Conservation (phyloP, 2,797 vertebrate species). For the Lithobates sylvaticus region DNA sequence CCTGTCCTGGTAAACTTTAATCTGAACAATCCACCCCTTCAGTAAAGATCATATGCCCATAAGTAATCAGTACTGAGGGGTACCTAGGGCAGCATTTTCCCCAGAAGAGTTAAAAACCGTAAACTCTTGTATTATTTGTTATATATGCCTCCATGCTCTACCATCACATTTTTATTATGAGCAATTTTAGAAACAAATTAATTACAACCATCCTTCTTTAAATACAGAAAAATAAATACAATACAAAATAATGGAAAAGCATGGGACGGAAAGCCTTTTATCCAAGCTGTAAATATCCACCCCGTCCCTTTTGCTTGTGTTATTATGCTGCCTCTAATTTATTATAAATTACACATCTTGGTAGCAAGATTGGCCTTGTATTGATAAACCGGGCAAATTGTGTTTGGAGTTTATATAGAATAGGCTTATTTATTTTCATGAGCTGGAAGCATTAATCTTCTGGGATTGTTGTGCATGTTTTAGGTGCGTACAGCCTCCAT, state of each 20-base stretch:
- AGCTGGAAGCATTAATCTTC: constrained; percentile 49
- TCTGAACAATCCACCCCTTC: too few species aligned
- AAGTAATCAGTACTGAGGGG: too few species aligned
- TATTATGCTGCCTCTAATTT: constrained; percentile 32
- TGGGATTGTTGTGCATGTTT: constrained; percentile 17
- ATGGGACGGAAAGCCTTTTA: not conserved
- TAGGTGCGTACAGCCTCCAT: not conserved
- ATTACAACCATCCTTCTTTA: not conserved
- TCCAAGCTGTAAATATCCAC: constrained; percentile 24
- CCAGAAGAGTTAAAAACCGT: too few species aligned
- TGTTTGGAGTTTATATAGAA: constrained; percentile 23
- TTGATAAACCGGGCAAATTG: constrained; percentile 37
- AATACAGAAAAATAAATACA: not conserved
- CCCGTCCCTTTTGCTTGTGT: not conserved
- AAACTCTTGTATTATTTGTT: too few species aligned
- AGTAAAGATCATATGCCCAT: too few species aligned
- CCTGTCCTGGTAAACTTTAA: too few species aligned
- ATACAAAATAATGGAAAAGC: not conserved
- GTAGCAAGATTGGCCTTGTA: constrained; percentile 40
- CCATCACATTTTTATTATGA: too few species aligned
- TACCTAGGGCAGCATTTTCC: too few species aligned
- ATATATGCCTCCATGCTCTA: too few species aligned
- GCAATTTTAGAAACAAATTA: not conserved
- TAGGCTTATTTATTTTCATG: constrained; percentile 37
- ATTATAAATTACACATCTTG: constrained; percentile 44